Base-by-base conservation (phyloP, 2,797 vertebrate genomes). In the Prunella strophiata region DNA sequence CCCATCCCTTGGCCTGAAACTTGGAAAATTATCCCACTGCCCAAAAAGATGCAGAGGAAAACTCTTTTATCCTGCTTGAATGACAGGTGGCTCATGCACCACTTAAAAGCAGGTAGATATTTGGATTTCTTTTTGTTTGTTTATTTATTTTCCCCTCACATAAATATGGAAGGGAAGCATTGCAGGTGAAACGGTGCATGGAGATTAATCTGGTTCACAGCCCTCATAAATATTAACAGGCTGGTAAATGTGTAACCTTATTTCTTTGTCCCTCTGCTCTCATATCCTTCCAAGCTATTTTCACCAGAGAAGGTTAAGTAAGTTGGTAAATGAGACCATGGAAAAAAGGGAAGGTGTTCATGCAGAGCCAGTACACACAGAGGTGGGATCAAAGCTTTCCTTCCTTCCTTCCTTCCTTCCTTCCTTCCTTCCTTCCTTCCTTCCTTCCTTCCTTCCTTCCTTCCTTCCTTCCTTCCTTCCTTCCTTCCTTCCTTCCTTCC, bases 141-240 rank as follows among this genome's bases (percentile, higher is more conserved):
- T 90, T 94, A 10, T 85, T 91, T 93, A 18, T 58, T 86, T 86
- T 7, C 48, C 74, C 59, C 51, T 95, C 57, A 80, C 62, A 89
- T 97, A 85, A 97, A 96, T 96, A 97, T 89, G 95, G 95, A 94
- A 94, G 85, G 93, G 48, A 10, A 95, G 90, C 94, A 78, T 61
- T 92, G 83, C 85, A 45, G 87, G 95, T 97, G 97, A 98, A 98
- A 96, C 63, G 83, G 96, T 93, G 97, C 97, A 97, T 96, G 97
- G 97, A 97, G 97, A 97, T 97, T 97, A 97, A 97, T 97, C 95
- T 96, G 95, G 96, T 97, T 97, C 95, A 91, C 59, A 91, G 82
- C 82, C 94, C 84, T 97, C 94, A 97, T 98, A 95, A 98, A 98
- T 98, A 98, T 97, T 97, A 95, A 98, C 96, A 84, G 88, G 19